Conservation (phyloP, 1,140 invertebrate genomes). For the Cyphomyrmex costatus region DNA sequence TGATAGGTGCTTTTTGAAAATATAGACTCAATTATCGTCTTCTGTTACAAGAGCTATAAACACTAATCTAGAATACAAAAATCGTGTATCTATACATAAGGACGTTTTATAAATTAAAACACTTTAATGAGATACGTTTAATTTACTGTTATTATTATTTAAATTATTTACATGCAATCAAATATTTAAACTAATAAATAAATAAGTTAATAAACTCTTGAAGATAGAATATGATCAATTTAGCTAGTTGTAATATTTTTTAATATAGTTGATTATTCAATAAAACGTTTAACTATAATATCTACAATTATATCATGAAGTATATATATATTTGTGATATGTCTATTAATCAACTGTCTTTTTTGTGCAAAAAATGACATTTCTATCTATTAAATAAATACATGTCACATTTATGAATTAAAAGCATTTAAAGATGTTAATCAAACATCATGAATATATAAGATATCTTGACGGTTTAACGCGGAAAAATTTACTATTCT, state of each 20-base stretch:
- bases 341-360: background rate
- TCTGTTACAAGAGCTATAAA: conserved; percentile 46
- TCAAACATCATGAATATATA: conserved; percentile 23
- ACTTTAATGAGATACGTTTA: background rate
- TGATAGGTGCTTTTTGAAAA: conserved; percentile 64
- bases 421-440: conserved; percentile 13
- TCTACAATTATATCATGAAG: background rate
- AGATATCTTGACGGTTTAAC: background rate
- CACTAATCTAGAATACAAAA: background rate
- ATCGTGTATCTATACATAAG: conserved; percentile 19
- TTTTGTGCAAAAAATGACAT: background rate
- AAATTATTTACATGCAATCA: background rate
- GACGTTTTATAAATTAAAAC: background rate
- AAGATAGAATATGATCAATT: background rate
- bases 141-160: background rate
- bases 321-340: background rate
- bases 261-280: background rate
- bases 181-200: too few relatives aligned
- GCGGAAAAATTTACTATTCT: conserved; percentile 7
- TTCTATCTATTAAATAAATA: background rate
- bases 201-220: background rate
- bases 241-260: background rate
- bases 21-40: conserved; percentile 57
- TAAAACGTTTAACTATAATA: background rate
- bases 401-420: background rate